These are phyloP conservation scores for Carassius gibelio DNA, from an alignment of 2,113 vertebrate species.

Conservation along the genomic window DNA sequence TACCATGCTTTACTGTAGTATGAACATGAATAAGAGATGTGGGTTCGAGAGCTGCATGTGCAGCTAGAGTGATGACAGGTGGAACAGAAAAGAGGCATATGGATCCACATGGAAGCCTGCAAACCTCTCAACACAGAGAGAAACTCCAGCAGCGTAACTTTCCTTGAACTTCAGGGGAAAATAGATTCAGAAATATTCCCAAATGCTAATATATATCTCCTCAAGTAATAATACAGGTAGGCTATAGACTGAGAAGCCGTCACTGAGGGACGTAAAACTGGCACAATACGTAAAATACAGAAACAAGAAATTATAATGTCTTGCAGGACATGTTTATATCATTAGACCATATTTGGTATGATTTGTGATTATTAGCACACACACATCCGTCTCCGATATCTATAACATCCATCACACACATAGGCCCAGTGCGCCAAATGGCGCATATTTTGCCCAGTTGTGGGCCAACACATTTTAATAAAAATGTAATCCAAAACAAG, in stretches of 20 bases:
- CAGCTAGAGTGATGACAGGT: slow-evolving; percentile 52
- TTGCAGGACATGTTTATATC: background rate
- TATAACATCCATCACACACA: background rate
- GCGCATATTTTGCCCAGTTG: background rate
- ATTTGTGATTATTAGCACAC: background rate
- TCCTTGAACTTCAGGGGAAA: slow-evolving; percentile 42
- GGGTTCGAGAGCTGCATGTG: slow-evolving; percentile 48
- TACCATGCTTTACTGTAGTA: slow-evolving; percentile 46
- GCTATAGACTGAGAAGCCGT: background rate
- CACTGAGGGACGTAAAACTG: background rate
- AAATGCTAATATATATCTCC: background rate
- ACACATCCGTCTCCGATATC: background rate
- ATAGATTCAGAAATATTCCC: slow-evolving; percentile 16
- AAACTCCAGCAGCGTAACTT: slow-evolving; percentile 31
- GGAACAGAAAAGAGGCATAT: slow-evolving; percentile 48
- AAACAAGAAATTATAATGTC: background rate
- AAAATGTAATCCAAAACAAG: background rate
- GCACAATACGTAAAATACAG: background rate
- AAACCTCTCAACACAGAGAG: slow-evolving; percentile 50
- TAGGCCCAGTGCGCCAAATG: background rate
- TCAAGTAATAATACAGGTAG: background rate
- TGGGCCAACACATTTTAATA: background rate
- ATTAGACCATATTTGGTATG: background rate
- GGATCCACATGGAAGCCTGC: slow-evolving; percentile 51
- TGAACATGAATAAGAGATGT: slow-evolving; percentile 40